Evolutionary conservation across 2,888 invertebrate genomes (phyloP).

Genomic region (Caenorhabditis doughertyi): DNA sequence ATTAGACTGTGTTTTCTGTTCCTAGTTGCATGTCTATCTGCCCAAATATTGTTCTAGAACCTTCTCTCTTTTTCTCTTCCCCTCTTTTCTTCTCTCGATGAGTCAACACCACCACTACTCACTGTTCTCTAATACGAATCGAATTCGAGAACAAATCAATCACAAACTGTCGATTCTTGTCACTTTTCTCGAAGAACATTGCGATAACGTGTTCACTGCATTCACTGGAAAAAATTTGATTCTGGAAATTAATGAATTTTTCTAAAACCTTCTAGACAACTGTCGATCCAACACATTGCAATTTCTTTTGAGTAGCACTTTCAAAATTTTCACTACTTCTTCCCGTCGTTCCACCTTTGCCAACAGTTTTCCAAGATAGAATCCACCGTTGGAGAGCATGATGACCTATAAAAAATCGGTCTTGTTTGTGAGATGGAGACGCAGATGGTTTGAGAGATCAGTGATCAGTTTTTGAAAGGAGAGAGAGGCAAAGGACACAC

Average conservation of each 20-base stretch:
- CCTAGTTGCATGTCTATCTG: too few species aligned
- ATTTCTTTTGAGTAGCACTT: conserved; percentile 56
- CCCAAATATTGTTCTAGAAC: background rate
- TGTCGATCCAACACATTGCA: conserved; percentile 68
- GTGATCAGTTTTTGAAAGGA: conserved; percentile 37
- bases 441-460: background rate
- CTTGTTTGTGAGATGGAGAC: background rate
- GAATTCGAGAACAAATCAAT: conserved; percentile 61
- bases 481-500: background rate
- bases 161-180: conserved; percentile 48
- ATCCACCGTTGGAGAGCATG: conserved; percentile 73
- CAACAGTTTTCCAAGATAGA: conserved; percentile 74
- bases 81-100: too few species aligned
- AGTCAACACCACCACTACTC: too few species aligned
- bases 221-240: conserved; percentile 19
- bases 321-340: conserved; percentile 59
- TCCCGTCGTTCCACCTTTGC: conserved; percentile 47
- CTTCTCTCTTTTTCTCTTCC: background rate
- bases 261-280: conserved; percentile 57
- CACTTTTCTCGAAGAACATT: conserved; percentile 57
- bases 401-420: conserved; percentile 63
- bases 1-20: too few species aligned
- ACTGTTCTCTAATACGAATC: conserved; percentile 61
- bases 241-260: background rate
- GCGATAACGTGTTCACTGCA: conserved; percentile 52